phyloP scores from a whole-genome alignment of 2,113 vertebrate genomes.

The Eublepharis macularius region DNA sequence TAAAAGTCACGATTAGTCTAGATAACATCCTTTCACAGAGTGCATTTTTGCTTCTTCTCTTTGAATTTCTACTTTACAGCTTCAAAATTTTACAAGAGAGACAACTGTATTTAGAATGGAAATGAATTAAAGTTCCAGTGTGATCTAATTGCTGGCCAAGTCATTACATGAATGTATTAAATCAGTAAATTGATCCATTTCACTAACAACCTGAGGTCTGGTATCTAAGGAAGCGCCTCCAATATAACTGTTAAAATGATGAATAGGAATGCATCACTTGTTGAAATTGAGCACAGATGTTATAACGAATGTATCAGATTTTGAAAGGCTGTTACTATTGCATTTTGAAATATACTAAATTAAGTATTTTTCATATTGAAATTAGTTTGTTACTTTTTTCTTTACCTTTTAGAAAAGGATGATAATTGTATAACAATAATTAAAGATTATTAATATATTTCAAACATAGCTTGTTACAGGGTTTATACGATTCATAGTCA shows the following conservation, averaged over 20 bases:
- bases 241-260: neutral
- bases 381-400: neutral
- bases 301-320: neutral
- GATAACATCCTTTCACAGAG: neutral
- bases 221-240: neutral
- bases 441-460: neutral
- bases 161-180: neutral
- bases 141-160: neutral
- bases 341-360: neutral
- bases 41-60: neutral
- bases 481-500: neutral
- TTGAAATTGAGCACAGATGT: neutral
- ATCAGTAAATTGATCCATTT: neutral
- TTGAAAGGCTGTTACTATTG: neutral
- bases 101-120: neutral
- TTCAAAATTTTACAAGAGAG: neutral
- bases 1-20: neutral
- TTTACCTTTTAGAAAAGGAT: neutral
- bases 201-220: neutral
- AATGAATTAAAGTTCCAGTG: neutral
- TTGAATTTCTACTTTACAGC: neutral
- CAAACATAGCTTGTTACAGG: neutral
- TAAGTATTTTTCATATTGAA: neutral
- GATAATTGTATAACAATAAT: neutral
- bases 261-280: neutral